Conservation (phyloP, 2,113 vertebrate species). For the Odocoileus virginianus region DNA sequence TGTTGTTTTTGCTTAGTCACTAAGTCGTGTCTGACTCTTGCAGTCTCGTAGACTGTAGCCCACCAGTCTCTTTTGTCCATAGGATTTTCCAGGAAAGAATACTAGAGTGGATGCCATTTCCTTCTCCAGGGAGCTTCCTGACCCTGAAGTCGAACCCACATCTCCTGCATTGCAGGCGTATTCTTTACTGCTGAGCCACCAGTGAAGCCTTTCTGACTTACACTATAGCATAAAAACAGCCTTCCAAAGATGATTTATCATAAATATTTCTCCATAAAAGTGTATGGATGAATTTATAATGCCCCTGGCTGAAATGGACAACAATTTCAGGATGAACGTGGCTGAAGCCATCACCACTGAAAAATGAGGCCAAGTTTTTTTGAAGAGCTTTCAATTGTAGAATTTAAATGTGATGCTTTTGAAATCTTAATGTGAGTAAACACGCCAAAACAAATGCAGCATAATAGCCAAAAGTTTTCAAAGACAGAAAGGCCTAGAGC, state of each 20-base stretch:
- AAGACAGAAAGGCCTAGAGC: not conserved
- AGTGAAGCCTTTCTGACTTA: not conserved
- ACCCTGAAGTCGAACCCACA: not conserved
- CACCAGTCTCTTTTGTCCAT: not conserved
- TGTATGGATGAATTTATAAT: not conserved
- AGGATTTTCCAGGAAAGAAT: not conserved
- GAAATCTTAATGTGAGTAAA: not conserved
- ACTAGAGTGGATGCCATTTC: not conserved
- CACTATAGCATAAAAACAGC: not conserved
- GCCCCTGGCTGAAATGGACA: not conserved
- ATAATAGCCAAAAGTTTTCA: not conserved
- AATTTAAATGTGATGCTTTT: not conserved
- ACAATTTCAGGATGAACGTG: not conserved
- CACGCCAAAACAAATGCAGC: not conserved
- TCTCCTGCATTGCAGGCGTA: not conserved
- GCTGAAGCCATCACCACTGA: not conserved
- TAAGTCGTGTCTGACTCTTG: not conserved
- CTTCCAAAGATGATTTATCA: not conserved
- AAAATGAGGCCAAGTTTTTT: not conserved
- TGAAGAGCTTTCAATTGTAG: not conserved
- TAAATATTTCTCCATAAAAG: not conserved
- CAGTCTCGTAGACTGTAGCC: not conserved
- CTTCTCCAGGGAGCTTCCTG: not conserved
- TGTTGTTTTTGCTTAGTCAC: not conserved
- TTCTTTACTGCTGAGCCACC: not conserved